Conservation (phyloP, 1,140 invertebrate genomes). For the Tigriopus japonicus region DNA sequence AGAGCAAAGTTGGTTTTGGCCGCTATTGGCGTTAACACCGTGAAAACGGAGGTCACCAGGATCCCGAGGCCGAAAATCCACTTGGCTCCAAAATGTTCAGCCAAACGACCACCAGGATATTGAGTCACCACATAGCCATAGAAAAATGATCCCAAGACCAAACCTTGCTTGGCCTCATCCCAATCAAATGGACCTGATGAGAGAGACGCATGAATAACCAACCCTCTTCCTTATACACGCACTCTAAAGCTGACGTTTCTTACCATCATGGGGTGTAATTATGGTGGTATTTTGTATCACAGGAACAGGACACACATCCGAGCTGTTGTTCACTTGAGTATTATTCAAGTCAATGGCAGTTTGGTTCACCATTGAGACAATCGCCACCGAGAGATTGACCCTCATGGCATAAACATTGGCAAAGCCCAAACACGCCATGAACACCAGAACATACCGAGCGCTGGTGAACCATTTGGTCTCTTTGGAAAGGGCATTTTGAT, state of each 20-base stretch:
- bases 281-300: not conserved
- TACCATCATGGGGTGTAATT: not conserved
- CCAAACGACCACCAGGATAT: slow-evolving; percentile 26
- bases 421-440: slow-evolving; percentile 79
- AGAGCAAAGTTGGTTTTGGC: slow-evolving; percentile 22
- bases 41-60: slow-evolving; percentile 27
- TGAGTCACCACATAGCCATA: slow-evolving; percentile 29
- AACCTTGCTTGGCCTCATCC: slow-evolving; percentile 14
- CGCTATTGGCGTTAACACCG: slow-evolving; percentile 26
- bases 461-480: too few relatives aligned
- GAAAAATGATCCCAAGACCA: slow-evolving; percentile 27
- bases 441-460: slow-evolving; percentile 17
- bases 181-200: slow-evolving; percentile 19
- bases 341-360: slow-evolving; percentile 10
- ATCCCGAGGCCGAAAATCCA: slow-evolving; percentile 24
- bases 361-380: slow-evolving; percentile 71
- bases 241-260: too few relatives aligned
- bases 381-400: slow-evolving; percentile 92
- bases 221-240: too few relatives aligned
- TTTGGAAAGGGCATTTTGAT: too few relatives aligned
- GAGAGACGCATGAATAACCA: slow-evolving; percentile 30
- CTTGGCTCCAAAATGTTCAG: slow-evolving; percentile 20
- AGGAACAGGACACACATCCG: not conserved
- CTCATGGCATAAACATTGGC: slow-evolving; percentile 83
- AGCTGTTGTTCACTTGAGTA: slow-evolving; percentile 5